Percentiles rank a stretch among this genome's conserved stretches.
Evolutionary conservation across 2,888 invertebrate genomes (phyloP).

Genomic region (Tetrapedia diversipes): DNA sequence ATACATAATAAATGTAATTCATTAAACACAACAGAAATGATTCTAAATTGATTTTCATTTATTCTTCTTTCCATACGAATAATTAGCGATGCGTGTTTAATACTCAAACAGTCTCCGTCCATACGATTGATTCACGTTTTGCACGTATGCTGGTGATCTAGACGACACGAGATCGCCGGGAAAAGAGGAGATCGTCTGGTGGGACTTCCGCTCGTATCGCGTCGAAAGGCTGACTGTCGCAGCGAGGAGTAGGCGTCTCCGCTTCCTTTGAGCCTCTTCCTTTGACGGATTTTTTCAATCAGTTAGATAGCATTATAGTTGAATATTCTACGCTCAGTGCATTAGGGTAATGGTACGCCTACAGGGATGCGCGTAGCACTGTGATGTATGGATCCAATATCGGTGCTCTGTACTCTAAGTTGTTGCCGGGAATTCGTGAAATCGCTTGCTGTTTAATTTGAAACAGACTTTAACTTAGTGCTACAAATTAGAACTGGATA

Average conservation of each 20-base stretch:
- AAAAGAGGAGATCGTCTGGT: constrained; percentile 33
- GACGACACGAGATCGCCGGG: constrained; percentile 10
- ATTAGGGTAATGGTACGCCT: constrained; percentile 44
- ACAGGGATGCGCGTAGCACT: neutral
- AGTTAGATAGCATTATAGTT: constrained; percentile 48
- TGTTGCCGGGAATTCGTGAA: neutral
- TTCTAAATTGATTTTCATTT: no score
- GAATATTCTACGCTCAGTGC: constrained; percentile 45
- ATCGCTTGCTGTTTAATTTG: no score
- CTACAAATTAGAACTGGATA: no score
- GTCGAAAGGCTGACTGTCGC: constrained; percentile 22
- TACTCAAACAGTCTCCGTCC: constrained; percentile 51
- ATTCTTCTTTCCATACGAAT: no score
- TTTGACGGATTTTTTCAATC: constrained; percentile 55
- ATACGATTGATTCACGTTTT: constrained; percentile 55
- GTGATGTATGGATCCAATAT: neutral
- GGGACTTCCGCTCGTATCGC: constrained; percentile 22
- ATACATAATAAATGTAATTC: no score
- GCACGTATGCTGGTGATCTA: no score
- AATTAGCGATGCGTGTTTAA: no score
- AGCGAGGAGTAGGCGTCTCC: constrained; percentile 17
- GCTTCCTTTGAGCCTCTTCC: constrained; percentile 48
- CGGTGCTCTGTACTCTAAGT: neutral
- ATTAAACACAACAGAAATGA: no score
- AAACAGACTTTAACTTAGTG: no score